Conservation (phyloP, 2,797 vertebrate genomes). For the Enteromius paludinosus region DNA sequence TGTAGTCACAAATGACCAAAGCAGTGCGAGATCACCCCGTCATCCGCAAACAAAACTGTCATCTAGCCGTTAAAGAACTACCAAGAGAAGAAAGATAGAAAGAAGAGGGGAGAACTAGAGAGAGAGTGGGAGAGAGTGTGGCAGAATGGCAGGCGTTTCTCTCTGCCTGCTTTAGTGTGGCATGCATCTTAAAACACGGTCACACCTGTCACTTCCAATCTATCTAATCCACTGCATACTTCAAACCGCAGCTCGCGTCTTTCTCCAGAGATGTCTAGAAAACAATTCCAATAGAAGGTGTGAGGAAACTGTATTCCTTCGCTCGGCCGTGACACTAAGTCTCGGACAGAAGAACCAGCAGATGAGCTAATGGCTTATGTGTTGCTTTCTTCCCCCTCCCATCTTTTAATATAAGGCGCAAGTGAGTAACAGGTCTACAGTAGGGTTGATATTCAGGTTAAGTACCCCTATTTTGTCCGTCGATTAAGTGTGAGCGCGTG, state of each 20-base stretch:
- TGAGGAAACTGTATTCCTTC: conserved; percentile 3
- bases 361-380: conserved; percentile 67
- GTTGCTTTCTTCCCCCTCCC: conserved; percentile 10
- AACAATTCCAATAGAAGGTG: conserved; percentile 77
- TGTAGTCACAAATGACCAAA: conserved; percentile 54
- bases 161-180: conserved; percentile 66
- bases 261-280: conserved; percentile 74
- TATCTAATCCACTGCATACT: conserved; percentile 85
- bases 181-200: conserved; percentile 82
- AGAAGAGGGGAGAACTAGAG: conserved; percentile 30
- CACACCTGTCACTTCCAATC: conserved; percentile 88
- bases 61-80: conserved; percentile 37
- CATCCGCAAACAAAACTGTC: conserved; percentile 47
- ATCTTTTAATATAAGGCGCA: conserved; percentile 35
- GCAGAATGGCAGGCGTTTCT: conserved; percentile 54
- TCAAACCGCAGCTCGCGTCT: conserved; percentile 77
- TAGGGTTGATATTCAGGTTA: conserved; percentile 50
- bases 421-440: conserved; percentile 61
- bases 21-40: conserved; percentile 25
- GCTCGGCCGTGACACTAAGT: conserved; percentile 34
- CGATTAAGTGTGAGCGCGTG: not conserved
- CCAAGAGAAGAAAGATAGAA: conserved; percentile 46
- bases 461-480: conserved; percentile 21
- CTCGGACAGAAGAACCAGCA: conserved; percentile 60
- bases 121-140: conserved; percentile 54